phyloP scores from a whole-genome alignment of 2,113 vertebrate genomes.

The Otus sunia region DNA sequence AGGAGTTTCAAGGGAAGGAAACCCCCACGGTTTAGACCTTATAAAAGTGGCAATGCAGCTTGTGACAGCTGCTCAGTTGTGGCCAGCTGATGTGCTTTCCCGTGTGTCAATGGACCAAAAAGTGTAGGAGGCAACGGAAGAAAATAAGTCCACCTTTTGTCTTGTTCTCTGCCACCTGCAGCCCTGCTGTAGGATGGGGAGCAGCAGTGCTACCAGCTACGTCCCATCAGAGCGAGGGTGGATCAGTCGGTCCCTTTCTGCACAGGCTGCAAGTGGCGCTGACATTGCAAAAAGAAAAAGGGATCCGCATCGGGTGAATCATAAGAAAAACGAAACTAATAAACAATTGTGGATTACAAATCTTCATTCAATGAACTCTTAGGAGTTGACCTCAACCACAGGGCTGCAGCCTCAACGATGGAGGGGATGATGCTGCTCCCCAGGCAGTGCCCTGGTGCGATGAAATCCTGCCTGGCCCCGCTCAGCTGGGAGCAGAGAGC shows the following conservation, averaged over 20 bases:
- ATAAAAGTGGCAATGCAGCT: neutral
- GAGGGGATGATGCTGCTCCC: neutral
- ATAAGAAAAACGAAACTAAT: neutral
- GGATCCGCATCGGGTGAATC: neutral
- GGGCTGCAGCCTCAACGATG: rapidly evolving
- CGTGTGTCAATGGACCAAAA: no score
- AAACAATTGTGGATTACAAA: neutral
- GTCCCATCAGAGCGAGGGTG: rapidly evolving
- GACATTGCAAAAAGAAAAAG: rapidly evolving
- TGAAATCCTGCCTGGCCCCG: neutral
- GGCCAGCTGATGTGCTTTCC: neutral
- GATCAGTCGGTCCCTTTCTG: no score
- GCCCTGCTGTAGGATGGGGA: neutral
- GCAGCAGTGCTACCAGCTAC: neutral
- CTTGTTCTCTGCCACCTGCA: neutral
- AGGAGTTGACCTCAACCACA: neutral
- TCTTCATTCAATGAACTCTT: neutral
- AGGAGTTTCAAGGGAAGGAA: neutral
- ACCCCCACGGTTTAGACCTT: neutral
- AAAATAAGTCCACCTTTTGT: neutral
- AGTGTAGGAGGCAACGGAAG: neutral
- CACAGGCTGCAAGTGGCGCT: rapidly evolving
- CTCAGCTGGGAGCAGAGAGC: neutral
- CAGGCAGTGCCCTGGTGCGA: rapidly evolving
- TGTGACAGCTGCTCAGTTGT: rapidly evolving